Percentiles rank a stretch among this genome's conserved stretches.
Conservation (phyloP, 2,888 invertebrate genomes). For the Glaucopsyche alexis region DNA sequence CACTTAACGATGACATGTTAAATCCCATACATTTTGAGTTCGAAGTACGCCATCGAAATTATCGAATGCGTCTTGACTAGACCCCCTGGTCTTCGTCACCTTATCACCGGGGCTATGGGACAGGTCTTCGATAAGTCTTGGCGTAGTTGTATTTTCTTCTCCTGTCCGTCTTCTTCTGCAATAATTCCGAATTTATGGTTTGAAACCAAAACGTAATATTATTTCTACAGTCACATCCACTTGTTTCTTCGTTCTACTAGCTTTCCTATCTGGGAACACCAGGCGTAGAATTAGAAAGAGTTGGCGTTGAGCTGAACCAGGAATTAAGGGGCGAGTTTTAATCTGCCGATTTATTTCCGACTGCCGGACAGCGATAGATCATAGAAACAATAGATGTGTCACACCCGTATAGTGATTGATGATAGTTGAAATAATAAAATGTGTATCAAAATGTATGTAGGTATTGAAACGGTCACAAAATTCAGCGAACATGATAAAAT, state of each 20-base stretch:
- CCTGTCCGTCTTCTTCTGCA: too few species aligned
- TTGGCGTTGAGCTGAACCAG: neutral
- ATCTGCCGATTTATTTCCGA: constrained; percentile 12
- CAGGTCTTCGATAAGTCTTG: too few species aligned
- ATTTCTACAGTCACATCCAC: neutral
- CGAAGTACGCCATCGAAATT: too few species aligned
- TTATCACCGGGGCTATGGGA: too few species aligned
- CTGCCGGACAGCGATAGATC: constrained; percentile 8
- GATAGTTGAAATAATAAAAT: constrained; percentile 6
- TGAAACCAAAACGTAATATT: neutral
- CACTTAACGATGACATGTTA: too few species aligned
- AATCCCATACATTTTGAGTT: too few species aligned
- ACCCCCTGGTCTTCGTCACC: too few species aligned
- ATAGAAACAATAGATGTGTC: constrained; percentile 17
- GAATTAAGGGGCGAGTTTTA: neutral
- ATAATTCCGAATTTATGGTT: too few species aligned
- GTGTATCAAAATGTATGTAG: neutral
- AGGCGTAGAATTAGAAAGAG: neutral
- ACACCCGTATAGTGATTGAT: neutral
- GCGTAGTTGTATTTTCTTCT: too few species aligned
- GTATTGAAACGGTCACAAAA: too few species aligned
- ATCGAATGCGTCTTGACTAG: too few species aligned
- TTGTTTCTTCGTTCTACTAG: neutral
- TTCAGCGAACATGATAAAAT: too few species aligned
- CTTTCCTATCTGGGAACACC: neutral